Evolutionary conservation across 2,888 invertebrate species (phyloP), one percentile per base, ranked within the genome.

Genomic region (Mimumesa dahlbomi): DNA sequence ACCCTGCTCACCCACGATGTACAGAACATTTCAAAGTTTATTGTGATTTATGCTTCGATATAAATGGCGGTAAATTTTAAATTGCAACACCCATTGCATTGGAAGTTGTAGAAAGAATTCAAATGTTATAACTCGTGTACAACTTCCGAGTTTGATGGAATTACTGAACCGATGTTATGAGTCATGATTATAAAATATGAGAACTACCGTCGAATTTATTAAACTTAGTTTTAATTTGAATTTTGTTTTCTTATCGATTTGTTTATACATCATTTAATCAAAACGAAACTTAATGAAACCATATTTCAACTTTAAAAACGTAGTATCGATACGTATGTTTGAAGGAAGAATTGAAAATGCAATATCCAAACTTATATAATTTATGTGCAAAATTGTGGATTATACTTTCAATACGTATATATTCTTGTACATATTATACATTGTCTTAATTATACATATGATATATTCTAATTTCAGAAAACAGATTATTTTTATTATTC

Each of bases 1-100:
- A 70, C 56, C 45, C 57, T 56, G 63, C 52, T 65, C 57, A 48
- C 36, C 49, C 56, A 45, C 40, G 42, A 56, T 68, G 34, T 40
- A 34, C n/a, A 46, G 50, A 43, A n/a, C n/a, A n/a, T n/a, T n/a
- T n/a, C n/a, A n/a, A n/a, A n/a, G n/a, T 21, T 9, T n/a, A 2
- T 2, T 56, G 61, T 59, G 54, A 65, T 56, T 54, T 16, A 25
- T 34, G 22, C 13, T 34, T 40, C 59, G 59, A 69, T 46, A 25
- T 13, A 9, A 54, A 18, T 7, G 22, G 72, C 65, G 72, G 54
- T 21, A 54, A 69, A 68, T 29, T 29, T 29, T 6, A 29, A 29
- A 29, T 29, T 9, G 2, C 29, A 29, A 29, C 29, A 29, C 1
- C 2, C 7, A 29, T 9, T 9, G 1, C 2, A 29, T 9, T 9